These are phyloP conservation scores for Battus philenor DNA, from an alignment of 1,140 invertebrate species.

Conservation along the genomic window DNA sequence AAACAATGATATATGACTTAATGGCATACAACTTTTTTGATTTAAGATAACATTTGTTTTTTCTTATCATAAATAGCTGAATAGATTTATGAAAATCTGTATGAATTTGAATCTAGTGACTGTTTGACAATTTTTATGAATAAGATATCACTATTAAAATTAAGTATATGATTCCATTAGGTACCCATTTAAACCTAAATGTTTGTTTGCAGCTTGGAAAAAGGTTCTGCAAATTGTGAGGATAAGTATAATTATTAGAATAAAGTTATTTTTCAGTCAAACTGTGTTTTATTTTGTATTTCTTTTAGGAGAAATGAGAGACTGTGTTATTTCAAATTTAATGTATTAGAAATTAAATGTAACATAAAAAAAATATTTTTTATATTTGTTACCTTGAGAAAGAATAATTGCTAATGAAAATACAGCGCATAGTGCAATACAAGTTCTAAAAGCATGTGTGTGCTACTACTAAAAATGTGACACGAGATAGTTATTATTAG, in stretches of 20 bases:
- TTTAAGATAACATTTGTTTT: conserved; percentile 6
- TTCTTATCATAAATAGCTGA: not conserved
- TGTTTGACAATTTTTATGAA: conserved; percentile 51
- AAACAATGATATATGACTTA: conserved; percentile 10
- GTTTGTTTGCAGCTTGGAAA: conserved; percentile 48
- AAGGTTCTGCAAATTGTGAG: conserved; percentile 59
- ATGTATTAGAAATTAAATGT: conserved; percentile 8
- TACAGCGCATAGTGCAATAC: too few relatives aligned
- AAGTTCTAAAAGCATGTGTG: too few relatives aligned
- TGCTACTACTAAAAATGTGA: too few relatives aligned
- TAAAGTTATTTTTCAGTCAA: conserved; percentile 22
- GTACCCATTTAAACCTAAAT: conserved; percentile 39
- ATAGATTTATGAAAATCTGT: conserved; percentile 10
- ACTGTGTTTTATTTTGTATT: conserved; percentile 38
- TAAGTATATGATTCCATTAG: conserved; percentile 64
- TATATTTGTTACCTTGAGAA: too few relatives aligned
- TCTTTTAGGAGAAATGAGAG: conserved; percentile 4
- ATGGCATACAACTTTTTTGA: conserved; percentile 1
- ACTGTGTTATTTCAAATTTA: conserved; percentile 10
- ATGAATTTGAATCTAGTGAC: conserved; percentile 44
- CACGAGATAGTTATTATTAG: too few relatives aligned
- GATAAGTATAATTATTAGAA: conserved; percentile 53
- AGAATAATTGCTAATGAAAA: too few relatives aligned
- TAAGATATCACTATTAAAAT: conserved; percentile 56
- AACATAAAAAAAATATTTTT: conserved; percentile 1